Conservation (phyloP, 2,113 vertebrate species). For the Terrapene triunguis region DNA sequence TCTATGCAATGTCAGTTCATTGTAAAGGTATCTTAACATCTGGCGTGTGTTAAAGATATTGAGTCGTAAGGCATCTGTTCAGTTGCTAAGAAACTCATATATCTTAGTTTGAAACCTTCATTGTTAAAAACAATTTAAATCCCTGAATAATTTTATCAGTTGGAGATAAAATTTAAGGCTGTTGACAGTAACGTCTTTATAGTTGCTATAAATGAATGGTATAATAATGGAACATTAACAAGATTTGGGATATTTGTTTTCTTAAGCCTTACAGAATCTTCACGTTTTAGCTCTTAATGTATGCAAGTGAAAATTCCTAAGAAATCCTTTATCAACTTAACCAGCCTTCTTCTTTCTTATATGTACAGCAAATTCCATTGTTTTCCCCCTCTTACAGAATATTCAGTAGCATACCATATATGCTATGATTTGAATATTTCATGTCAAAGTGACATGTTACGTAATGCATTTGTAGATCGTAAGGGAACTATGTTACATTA, state of each 20-base stretch:
- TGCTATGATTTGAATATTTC: background rate
- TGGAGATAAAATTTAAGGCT: conserved; percentile 17
- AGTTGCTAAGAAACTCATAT: background rate
- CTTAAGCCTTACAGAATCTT: background rate
- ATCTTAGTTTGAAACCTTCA: conserved; percentile 16
- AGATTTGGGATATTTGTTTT: background rate
- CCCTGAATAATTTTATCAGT: conserved; percentile 3
- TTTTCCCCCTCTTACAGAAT: background rate
- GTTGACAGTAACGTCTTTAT: background rate
- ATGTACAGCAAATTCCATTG: too few species aligned
- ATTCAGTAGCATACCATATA: background rate
- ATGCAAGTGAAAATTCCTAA: background rate
- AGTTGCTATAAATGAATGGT: background rate
- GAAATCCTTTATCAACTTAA: background rate
- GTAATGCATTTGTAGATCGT: background rate
- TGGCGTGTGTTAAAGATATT: background rate
- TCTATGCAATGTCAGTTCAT: background rate
- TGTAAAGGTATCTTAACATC: conserved; percentile 16
- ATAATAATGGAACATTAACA: background rate
- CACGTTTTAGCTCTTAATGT: background rate
- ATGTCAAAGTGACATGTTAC: background rate
- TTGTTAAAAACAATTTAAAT: background rate
- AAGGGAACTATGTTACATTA: background rate
- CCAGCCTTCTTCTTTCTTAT: background rate
- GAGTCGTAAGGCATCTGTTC: background rate